A percentile compares a stretch with the other conserved stretches of the same genome.
Evolutionary conservation across 1,140 invertebrate species (phyloP).

Genomic region (Lasioglossum baleicum): DNA sequence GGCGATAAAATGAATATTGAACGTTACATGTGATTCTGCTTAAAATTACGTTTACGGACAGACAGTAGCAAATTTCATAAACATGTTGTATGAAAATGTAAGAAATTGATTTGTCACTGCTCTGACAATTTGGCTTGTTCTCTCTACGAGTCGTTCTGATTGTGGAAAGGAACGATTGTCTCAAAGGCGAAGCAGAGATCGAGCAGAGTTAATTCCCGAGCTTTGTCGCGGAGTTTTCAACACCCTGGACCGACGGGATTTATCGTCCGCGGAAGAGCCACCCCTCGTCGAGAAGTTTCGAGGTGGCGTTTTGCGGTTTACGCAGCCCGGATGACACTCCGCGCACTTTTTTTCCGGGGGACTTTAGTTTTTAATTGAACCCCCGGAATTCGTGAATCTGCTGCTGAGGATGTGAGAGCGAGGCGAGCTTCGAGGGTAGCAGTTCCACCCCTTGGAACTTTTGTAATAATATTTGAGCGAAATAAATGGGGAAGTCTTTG

Average conservation of each 20-base stretch:
- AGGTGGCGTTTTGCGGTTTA: constrained; percentile 2
- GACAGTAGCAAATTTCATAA: no score
- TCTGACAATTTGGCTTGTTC: no score
- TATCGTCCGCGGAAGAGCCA: not conserved
- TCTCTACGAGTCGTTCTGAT: no score
- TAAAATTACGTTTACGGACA: no score
- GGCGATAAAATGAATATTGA: no score
- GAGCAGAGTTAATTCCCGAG: constrained; percentile 13
- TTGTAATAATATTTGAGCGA: no score
- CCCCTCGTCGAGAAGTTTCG: not conserved
- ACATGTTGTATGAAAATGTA: no score
- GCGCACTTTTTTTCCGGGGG: not conserved
- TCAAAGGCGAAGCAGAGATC: not conserved
- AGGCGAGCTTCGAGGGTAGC: no score
- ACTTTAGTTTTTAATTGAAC: constrained; percentile 4
- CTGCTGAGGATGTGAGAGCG: not conserved
- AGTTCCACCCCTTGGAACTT: no score
- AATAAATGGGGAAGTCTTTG: no score
- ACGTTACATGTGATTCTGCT: no score
- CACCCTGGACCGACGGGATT: not conserved
- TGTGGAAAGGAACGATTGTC: not conserved
- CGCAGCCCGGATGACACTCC: not conserved
- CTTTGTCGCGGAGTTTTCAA: not conserved
- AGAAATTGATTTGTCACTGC: no score
- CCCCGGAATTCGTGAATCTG: not conserved